Percentiles rank a stretch among this genome's conserved stretches.
These are phyloP conservation scores for Acrobasis suavella DNA, from an alignment of 2,888 invertebrate genomes.

Conservation along the genomic window DNA sequence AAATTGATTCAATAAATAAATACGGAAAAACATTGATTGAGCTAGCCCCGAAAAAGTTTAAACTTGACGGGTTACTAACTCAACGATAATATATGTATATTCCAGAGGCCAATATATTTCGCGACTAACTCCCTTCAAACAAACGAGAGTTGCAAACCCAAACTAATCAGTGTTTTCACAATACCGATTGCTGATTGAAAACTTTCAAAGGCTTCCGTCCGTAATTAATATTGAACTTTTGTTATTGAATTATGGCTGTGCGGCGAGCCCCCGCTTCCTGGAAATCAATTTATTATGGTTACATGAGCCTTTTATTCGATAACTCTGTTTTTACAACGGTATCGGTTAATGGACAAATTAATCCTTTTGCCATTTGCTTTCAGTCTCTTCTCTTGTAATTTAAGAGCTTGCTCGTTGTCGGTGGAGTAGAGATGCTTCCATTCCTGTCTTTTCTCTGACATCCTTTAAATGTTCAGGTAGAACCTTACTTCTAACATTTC, in stretches of 20 bases:
- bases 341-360: neutral
- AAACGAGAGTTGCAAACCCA: constrained; percentile 30
- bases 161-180: constrained; percentile 35
- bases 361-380: neutral
- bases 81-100: too few species aligned
- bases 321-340: neutral
- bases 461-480: too few species aligned
- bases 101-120: constrained; percentile 20
- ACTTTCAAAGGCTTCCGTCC: constrained; percentile 28
- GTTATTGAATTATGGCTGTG: constrained; percentile 22
- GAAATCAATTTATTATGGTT: constrained; percentile 1
- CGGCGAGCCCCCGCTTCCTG: neutral
- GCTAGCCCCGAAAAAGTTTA: too few species aligned
- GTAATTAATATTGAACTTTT: constrained; percentile 26
- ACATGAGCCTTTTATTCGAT: neutral
- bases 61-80: too few species aligned
- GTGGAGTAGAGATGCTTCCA: too few species aligned
- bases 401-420: too few species aligned
- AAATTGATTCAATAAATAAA: too few species aligned
- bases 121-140: constrained; percentile 27
- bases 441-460: too few species aligned
- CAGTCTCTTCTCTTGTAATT: too few species aligned
- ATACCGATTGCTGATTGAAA: constrained; percentile 31
- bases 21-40: too few species aligned
- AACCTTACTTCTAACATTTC: too few species aligned